Conservation (phyloP, 2,888 invertebrate genomes). For the Trissolcus japonicus region DNA sequence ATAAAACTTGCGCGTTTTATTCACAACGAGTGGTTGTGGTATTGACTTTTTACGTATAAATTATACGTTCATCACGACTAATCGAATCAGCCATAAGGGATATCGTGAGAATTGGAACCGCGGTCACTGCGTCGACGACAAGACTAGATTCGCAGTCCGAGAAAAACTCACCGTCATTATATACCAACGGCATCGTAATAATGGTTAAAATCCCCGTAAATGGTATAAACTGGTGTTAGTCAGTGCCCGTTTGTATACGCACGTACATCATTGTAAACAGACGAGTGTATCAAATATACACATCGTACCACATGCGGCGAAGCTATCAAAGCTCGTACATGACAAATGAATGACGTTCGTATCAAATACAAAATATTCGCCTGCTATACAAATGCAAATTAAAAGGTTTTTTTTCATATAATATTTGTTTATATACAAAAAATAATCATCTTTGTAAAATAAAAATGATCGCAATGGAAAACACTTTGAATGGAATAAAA, state of each 20-base stretch:
- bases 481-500: no score
- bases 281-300: slow-evolving; percentile 40
- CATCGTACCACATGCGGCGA: slow-evolving; percentile 26
- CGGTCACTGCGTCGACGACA: slow-evolving; percentile 62
- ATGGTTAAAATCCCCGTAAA: slow-evolving; percentile 74
- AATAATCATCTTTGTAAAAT: no score
- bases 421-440: no score
- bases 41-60: slow-evolving; percentile 44
- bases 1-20: slow-evolving; percentile 26
- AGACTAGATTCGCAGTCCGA: slow-evolving; percentile 54
- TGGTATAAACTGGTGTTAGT: slow-evolving; percentile 65
- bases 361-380: neutral
- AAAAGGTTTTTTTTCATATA: neutral
- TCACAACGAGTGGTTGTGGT: slow-evolving; percentile 12
- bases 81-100: slow-evolving; percentile 66
- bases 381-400: neutral
- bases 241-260: slow-evolving; percentile 40
- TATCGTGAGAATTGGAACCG: slow-evolving; percentile 75
- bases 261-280: slow-evolving; percentile 42
- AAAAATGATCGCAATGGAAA: no score
- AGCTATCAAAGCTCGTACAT: slow-evolving; percentile 30
- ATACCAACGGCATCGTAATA: slow-evolving; percentile 70
- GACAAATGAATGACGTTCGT: slow-evolving; percentile 61
- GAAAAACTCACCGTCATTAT: slow-evolving; percentile 75
- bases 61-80: slow-evolving; percentile 42